Evolutionary conservation across 2,113 vertebrate genomes (phyloP).

Genomic region (Danio rerio): GRCz12tu NC_133179.1:9821001-9821500

Average conservation of each 20-base stretch:
- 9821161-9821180: background rate
- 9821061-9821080: background rate
- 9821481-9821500: too few relatives aligned
- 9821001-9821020: background rate
- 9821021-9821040: background rate
- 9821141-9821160: background rate
- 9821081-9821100: background rate
- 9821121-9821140: background rate
- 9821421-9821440: too few relatives aligned
- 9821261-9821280: background rate
- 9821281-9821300: slow-evolving; percentile 1
- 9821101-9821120: slow-evolving; percentile 3
- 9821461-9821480: too few relatives aligned
- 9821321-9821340: background rate
- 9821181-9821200: slow-evolving; percentile 7
- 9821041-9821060: background rate
- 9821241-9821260: slow-evolving; percentile 4
- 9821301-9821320: slow-evolving; percentile 15
- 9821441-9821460: too few relatives aligned
- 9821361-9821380: background rate
- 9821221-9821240: background rate
- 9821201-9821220: slow-evolving; percentile 29
- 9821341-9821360: background rate
- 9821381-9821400: background rate
- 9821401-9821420: too few relatives aligned